These are phyloP conservation scores for Cuculus canorus DNA, from an alignment of 2,797 vertebrate genomes.

Conservation along the genomic window DNA sequence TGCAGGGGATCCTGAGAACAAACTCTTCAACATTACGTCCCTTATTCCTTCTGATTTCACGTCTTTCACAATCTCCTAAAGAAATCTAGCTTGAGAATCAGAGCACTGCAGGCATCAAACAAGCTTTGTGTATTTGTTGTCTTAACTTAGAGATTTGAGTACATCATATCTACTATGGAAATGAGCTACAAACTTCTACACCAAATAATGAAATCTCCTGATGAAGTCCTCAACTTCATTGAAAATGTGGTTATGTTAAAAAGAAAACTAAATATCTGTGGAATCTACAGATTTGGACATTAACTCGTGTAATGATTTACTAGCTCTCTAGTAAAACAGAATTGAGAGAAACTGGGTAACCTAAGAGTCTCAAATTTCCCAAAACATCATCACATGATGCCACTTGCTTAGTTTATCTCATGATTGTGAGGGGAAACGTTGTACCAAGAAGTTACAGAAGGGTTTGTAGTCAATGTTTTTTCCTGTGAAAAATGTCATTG, in stretches of 20 bases:
- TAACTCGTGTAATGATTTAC: neutral
- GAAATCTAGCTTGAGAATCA: neutral
- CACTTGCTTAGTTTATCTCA: neutral
- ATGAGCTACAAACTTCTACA: neutral
- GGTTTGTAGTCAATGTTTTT: neutral
- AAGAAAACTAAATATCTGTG: neutral
- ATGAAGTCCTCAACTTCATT: neutral
- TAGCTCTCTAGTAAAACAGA: neutral
- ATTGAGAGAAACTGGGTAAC: neutral
- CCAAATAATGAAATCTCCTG: neutral
- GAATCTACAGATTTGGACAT: neutral
- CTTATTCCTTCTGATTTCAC: neutral
- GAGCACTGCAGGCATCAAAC: neutral
- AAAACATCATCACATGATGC: neutral
- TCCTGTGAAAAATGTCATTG: neutral
- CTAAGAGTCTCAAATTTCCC: neutral
- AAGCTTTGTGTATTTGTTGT: neutral
- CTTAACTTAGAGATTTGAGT: neutral
- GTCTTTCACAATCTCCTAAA: neutral
- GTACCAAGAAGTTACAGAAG: neutral
- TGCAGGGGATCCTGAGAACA: neutral
- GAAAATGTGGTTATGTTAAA: neutral
- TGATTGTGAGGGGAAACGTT: neutral
- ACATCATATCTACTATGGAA: neutral
- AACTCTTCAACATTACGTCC: neutral